phyloP scores from a whole-genome alignment of 2,888 invertebrate species.

The Galerucella nymphaeae region DNA sequence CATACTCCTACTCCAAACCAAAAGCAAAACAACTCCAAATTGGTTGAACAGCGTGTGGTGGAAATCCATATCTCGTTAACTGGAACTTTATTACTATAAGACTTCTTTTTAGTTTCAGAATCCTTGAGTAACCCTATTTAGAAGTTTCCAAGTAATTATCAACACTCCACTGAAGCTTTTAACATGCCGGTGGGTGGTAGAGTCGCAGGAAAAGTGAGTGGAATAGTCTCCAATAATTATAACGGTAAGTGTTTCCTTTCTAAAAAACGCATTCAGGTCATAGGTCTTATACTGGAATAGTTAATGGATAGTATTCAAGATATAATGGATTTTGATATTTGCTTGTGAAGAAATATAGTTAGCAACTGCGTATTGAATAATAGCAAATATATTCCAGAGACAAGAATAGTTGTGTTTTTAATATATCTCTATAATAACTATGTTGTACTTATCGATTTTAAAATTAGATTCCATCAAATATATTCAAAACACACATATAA shows the following conservation, averaged over 20 bases:
- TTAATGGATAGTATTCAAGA: no score
- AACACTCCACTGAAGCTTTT: slow-evolving; percentile 15
- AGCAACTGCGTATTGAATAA: no score
- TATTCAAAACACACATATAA: no score
- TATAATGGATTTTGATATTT: no score
- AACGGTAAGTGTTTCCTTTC: slow-evolving; percentile 71
- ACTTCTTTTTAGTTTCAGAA: slow-evolving; percentile 14
- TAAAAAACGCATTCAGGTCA: background rate
- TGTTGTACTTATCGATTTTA: no score
- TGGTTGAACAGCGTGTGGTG: background rate
- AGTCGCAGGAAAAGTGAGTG: slow-evolving; percentile 81
- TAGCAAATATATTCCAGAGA: no score
- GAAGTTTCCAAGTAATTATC: background rate
- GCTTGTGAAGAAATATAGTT: no score
- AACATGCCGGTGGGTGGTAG: slow-evolving; percentile 75
- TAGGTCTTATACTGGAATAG: background rate
- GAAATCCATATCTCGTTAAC: background rate
- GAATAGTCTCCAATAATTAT: slow-evolving; percentile 79
- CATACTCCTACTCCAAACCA: no score
- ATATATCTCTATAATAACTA: no score
- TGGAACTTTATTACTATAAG: background rate
- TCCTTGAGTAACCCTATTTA: background rate
- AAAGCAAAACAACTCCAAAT: background rate
- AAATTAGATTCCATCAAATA: no score
- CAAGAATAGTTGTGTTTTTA: no score